phyloP scores from a whole-genome alignment of 2,113 vertebrate genomes.

The Phrynosoma blainvillii region DNA sequence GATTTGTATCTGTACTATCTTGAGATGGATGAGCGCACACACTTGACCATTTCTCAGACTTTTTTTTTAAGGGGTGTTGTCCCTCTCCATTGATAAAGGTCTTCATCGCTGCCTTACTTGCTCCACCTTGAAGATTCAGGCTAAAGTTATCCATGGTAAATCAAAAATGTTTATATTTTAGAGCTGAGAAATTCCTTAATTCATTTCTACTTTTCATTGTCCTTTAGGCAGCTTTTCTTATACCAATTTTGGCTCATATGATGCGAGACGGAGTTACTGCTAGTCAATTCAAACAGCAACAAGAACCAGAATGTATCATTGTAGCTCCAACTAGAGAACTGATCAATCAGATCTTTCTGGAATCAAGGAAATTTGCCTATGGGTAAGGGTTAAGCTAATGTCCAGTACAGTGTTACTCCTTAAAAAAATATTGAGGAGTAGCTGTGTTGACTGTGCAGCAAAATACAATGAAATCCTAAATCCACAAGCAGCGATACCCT shows the following conservation, averaged over 20 bases:
- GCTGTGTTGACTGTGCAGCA: too few species aligned
- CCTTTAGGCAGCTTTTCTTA: slow-evolving; percentile 90
- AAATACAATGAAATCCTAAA: too few species aligned
- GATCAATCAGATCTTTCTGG: slow-evolving; percentile 92
- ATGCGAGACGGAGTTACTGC: slow-evolving; percentile 85
- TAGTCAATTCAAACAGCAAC: slow-evolving; percentile 83
- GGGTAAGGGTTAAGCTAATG: slow-evolving; percentile 78
- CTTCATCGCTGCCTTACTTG: not conserved
- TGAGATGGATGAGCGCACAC: not conserved
- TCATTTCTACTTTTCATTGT: not conserved
- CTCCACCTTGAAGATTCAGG: not conserved
- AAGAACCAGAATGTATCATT: slow-evolving; percentile 91
- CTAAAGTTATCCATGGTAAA: not conserved
- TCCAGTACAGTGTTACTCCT: not conserved
- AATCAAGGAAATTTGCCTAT: slow-evolving; percentile 91
- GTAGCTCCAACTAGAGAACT: slow-evolving; percentile 94
- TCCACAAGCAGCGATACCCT: too few species aligned
- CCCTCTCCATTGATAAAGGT: not conserved
- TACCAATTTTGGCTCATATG: slow-evolving; percentile 90
- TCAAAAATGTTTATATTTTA: not conserved
- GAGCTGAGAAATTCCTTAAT: not conserved
- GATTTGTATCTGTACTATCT: not conserved
- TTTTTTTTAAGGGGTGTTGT: not conserved
- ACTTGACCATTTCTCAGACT: not conserved
- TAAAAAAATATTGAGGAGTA: not conserved